A percentile compares a stretch with the other conserved stretches of the same genome.
These are phyloP conservation scores for Alligator sinensis DNA, from an alignment of 2,113 vertebrate genomes.

Conservation along the genomic window DNA sequence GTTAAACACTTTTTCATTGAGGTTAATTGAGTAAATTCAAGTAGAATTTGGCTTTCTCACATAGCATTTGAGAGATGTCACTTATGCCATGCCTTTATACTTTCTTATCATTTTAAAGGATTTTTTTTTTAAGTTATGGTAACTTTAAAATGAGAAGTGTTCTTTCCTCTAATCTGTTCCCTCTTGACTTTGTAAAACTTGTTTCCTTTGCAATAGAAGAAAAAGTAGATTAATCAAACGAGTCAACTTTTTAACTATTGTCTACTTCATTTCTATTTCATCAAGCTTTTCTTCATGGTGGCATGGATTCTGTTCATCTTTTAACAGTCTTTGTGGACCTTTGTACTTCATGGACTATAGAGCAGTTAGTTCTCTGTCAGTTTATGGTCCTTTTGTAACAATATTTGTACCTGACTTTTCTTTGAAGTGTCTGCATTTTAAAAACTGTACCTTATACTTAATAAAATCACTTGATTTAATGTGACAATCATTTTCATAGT, in stretches of 20 bases:
- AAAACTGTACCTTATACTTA: conserved; percentile 19
- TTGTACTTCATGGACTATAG: conserved; percentile 25
- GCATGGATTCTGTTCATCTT: conserved; percentile 22
- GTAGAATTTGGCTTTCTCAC: background rate
- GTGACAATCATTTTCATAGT: conserved; percentile 38
- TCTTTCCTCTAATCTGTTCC: conserved; percentile 1
- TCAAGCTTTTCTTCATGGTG: conserved; percentile 3
- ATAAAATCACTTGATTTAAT: background rate
- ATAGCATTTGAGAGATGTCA: background rate
- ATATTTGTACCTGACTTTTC: conserved; percentile 56
- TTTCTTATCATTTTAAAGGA: background rate
- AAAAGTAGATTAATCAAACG: conserved; percentile 19
- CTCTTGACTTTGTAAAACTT: background rate
- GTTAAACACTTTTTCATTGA: background rate
- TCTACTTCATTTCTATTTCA: background rate
- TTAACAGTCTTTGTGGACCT: conserved; percentile 33
- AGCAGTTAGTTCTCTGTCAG: conserved; percentile 24
- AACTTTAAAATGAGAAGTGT: background rate
- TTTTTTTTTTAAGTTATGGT: background rate
- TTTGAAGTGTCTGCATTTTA: conserved; percentile 7
- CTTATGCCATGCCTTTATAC: conserved; percentile 5
- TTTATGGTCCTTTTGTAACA: conserved; percentile 42
- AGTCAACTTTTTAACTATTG: conserved; percentile 7
- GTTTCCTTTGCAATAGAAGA: background rate
- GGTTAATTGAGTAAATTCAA: conserved; percentile 15